Base-by-base conservation (phyloP, 2,113 vertebrate genomes). In the Zapornia atra region DNA sequence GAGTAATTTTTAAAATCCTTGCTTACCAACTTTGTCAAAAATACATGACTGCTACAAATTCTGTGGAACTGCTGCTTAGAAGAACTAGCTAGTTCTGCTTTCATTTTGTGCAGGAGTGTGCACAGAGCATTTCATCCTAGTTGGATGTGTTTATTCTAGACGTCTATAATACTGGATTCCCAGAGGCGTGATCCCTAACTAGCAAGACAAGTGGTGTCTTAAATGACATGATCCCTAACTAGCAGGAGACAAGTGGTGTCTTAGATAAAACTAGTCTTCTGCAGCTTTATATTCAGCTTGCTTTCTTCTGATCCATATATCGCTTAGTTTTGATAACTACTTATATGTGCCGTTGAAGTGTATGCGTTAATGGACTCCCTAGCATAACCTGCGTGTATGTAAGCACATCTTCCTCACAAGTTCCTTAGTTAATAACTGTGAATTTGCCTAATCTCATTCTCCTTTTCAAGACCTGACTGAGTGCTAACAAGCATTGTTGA, bases 401-500 rank as follows among this genome's bases (percentile, higher is more conserved):
- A 54, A 81, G 20, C 7, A 1, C 25, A 51, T 82, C 53, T 69
- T 82, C 42, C 51, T 84, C 65, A 79, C 22, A 34, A 10, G 61
- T 89, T 79, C 38, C 14, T 12, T 75, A 64, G 28, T 81, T 66
- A 91, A 28, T 86, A 72, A 68, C 12, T 68, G 26, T 71, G 66
- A 65, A 61, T 69, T 91, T 92, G 19, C 66, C 53, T 29, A 53
- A 82, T 87, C 48, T 92, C 20, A 19, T 53, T 82, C 64, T 93
- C 34, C 11, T 2, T 80, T 84, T 92, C 77, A 84, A 89, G 92
- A 64, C 20, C 13, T 86, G 75, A 25, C 20, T 69, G 64, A 61
- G 8, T 50, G 14, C 44, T 89, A 50, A 44, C 6, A 53, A 82
- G 38, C 2, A 4, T 59, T 90, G 86, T 75, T 86, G 29, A 19